phyloP scores from a whole-genome alignment of 1,140 invertebrate genomes.

The Rhizoglyphus robini region DNA sequence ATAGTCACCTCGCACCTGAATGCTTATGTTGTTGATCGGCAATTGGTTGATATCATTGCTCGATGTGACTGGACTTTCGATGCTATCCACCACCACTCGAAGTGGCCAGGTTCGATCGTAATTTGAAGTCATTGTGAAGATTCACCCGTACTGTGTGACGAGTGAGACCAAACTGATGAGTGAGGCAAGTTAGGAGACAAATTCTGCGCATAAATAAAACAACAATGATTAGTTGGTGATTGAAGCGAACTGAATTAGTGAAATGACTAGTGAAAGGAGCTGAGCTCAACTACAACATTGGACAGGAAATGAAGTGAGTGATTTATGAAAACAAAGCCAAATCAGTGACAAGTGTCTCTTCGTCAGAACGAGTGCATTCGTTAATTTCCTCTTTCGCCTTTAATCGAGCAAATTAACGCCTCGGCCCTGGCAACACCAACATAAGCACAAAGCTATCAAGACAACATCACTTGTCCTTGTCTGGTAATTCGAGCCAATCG shows the following conservation, averaged over 20 bases:
- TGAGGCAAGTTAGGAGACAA: no score
- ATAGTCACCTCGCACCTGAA: constrained; percentile 4
- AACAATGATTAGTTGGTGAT: not conserved
- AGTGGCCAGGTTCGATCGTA: constrained; percentile 5
- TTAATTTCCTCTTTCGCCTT: not conserved
- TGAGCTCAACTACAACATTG: not conserved
- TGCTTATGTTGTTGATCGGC: not conserved
- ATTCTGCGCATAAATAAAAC: no score
- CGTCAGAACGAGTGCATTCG: not conserved
- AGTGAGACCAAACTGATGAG: no score
- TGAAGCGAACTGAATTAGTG: not conserved
- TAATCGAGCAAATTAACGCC: not conserved
- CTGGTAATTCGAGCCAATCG: not conserved
- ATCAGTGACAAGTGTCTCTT: not conserved
- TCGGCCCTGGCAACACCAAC: no score
- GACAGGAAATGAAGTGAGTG: not conserved
- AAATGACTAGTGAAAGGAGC: not conserved
- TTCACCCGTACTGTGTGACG: no score
- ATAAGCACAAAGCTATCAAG: no score
- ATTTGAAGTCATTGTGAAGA: not conserved
- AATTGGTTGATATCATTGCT: not conserved
- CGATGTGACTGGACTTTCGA: not conserved
- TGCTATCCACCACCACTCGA: not conserved
- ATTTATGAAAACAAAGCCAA: not conserved
- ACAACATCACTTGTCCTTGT: no score